Base-by-base conservation (phyloP, 2,113 vertebrate species). In the Gambusia affinis region DNA sequence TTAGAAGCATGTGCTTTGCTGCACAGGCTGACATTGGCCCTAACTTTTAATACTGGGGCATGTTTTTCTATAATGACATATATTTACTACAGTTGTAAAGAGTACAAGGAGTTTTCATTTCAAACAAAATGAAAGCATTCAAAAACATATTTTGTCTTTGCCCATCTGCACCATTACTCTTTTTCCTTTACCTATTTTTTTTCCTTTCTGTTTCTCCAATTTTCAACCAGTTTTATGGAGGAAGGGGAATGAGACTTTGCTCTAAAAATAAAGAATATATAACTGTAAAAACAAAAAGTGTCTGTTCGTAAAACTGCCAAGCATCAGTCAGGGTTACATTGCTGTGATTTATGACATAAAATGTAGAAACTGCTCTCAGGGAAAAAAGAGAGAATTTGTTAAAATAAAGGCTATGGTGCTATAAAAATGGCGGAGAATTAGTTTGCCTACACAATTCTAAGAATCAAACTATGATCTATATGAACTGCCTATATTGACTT, bases 241-340 rank as follows among this genome's bases (percentile, higher is more conserved):
- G 75, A 81, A 76, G 85, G 76, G 83, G 72, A 82, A 68, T 85
- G 57, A 37, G 64, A 81, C 75, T 51, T 47, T 47, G 44, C 47
- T 22, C 72, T 71, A 83, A 85, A 79, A 79, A 89, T 78, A 71
- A 78, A 69, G 35, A 47, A 75, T 83, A 79, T 70, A 79, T 85
- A 89, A 91, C 77, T 90, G 89, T 94, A 91, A 94, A 87, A 92
- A 88, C 84, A 90, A 86, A 89, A 75, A 5, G 44, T 22, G 14
- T 47, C 44, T 19, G 1, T 47, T 47, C 4, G 81, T 94, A 92
- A 94, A 94, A 90, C 74, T 92, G 91, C 63, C 90, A 93, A 91
- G 62, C 77, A 87, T 93, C 89, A 89, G 67, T 92, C 91, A 92
- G 65, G 92, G 70, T 29, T 64, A 72, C 62, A 65, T 37, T 42